Conservation (phyloP, 2,888 invertebrate genomes). For the Drosophila picticornis region DNA sequence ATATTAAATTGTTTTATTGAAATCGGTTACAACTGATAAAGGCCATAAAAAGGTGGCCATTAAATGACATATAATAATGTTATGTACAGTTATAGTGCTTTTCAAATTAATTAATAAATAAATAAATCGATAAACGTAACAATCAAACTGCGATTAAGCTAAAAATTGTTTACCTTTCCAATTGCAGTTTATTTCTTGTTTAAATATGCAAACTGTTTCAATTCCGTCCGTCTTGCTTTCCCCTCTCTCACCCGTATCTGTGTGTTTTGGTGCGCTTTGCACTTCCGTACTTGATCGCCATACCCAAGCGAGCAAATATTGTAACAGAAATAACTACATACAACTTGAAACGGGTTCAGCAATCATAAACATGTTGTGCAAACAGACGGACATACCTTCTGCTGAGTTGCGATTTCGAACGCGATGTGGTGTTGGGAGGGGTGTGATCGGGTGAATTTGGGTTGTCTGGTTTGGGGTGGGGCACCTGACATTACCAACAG, state of each 20-base stretch:
- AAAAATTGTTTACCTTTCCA: slow-evolving; percentile 71
- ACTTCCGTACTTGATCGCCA: slow-evolving; percentile 77
- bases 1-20: slow-evolving; percentile 28
- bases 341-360: slow-evolving; percentile 74
- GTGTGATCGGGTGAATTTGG: slow-evolving; percentile 2
- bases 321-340: slow-evolving; percentile 74
- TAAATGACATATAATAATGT: slow-evolving; percentile 25
- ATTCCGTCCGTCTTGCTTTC: slow-evolving; percentile 9
- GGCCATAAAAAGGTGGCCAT: slow-evolving; percentile 17
- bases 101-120: slow-evolving; percentile 37
- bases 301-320: slow-evolving; percentile 61
- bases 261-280: slow-evolving; percentile 40
- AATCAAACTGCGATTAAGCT: slow-evolving; percentile 62
- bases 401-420: slow-evolving; percentile 9
- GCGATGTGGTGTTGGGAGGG: background rate
- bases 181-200: slow-evolving; percentile 52
- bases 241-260: background rate
- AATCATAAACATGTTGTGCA: slow-evolving; percentile 82
- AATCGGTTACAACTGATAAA: slow-evolving; percentile 31
- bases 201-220: slow-evolving; percentile 70
- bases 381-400: slow-evolving; percentile 51
- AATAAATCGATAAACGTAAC: slow-evolving; percentile 46
- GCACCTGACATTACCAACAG: slow-evolving; percentile 54
- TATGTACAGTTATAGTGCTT: slow-evolving; percentile 33
- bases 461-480: slow-evolving; percentile 35